These are phyloP conservation scores for Macquaria ambigua DNA, from an alignment of 2,113 vertebrate genomes.

Conservation along the genomic window DNA sequence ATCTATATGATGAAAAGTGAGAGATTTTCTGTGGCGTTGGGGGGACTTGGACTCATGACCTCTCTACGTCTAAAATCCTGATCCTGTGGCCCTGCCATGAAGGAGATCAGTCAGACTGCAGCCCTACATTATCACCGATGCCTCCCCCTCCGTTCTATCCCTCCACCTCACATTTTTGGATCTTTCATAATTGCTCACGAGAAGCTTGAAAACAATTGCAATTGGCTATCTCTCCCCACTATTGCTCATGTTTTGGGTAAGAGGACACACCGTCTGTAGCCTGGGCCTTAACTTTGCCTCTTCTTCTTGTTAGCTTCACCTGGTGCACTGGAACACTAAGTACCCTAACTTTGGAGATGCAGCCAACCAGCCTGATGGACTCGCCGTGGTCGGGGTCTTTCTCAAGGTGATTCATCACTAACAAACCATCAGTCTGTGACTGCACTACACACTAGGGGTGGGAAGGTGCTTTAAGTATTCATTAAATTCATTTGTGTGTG, in stretches of 20 bases:
- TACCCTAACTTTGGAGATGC: conserved; percentile 91
- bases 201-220: neutral
- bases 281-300: neutral
- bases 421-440: neutral
- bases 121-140: neutral
- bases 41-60: neutral
- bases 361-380: conserved; percentile 90
- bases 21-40: no score
- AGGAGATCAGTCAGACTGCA: neutral
- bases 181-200: neutral
- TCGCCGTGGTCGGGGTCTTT: conserved; percentile 94
- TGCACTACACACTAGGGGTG: neutral
- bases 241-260: neutral
- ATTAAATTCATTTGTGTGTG: conserved; percentile 1
- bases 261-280: neutral
- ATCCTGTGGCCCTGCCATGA: neutral
- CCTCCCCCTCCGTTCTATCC: neutral
- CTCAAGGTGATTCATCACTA: conserved; percentile 85
- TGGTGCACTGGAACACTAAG: conserved; percentile 98
- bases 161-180: neutral
- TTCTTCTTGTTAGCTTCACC: conserved; percentile 87
- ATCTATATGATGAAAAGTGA: no score
- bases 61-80: neutral
- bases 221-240: neutral
- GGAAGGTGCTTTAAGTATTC: neutral